Percentiles rank a stretch among this genome's conserved stretches.
These are phyloP conservation scores for Neostethus bicornis DNA, from an alignment of 2,797 vertebrate genomes.

Conservation along the genomic window DNA sequence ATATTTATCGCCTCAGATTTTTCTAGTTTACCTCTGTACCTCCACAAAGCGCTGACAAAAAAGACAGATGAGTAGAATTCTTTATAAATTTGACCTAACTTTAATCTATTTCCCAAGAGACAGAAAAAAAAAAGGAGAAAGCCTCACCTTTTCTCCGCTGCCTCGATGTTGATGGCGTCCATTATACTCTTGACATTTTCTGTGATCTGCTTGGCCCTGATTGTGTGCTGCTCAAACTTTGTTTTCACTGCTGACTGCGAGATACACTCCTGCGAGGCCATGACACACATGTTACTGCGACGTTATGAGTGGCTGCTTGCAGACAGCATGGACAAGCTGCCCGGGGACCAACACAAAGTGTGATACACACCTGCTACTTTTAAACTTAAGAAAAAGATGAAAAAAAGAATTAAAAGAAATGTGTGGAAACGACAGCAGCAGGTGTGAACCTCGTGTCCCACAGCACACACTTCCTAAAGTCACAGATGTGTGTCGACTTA, in stretches of 20 bases:
- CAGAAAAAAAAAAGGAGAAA: not conserved
- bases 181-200: conserved; percentile 96
- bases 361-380: conserved; percentile 84
- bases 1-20: not conserved
- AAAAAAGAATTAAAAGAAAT: conserved; percentile 42
- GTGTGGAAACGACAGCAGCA: conserved; percentile 63
- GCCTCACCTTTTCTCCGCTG: conserved; percentile 95
- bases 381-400: conserved; percentile 24
- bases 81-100: not conserved
- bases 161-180: conserved; percentile 94
- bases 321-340: conserved; percentile 15
- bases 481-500: conserved; percentile 67
- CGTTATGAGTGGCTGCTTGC: conserved; percentile 72
- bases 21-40: conserved; percentile 13
- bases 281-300: conserved; percentile 93
- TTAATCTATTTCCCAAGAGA: not conserved
- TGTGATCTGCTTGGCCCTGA: conserved; percentile 99
- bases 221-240: conserved; percentile 99
- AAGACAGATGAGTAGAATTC: conserved; percentile 1
- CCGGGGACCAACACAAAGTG: conserved; percentile 57
- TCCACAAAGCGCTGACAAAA: not conserved
- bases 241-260: conserved; percentile 99
- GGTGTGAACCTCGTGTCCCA: conserved; percentile 58
- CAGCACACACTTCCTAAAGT: conserved; percentile 37
- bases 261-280: conserved; percentile 99